Percentiles rank a stretch among this genome's conserved stretches.
phyloP scores from a whole-genome alignment of 2,888 invertebrate genomes.

The Ametastegia equiseti region DNA sequence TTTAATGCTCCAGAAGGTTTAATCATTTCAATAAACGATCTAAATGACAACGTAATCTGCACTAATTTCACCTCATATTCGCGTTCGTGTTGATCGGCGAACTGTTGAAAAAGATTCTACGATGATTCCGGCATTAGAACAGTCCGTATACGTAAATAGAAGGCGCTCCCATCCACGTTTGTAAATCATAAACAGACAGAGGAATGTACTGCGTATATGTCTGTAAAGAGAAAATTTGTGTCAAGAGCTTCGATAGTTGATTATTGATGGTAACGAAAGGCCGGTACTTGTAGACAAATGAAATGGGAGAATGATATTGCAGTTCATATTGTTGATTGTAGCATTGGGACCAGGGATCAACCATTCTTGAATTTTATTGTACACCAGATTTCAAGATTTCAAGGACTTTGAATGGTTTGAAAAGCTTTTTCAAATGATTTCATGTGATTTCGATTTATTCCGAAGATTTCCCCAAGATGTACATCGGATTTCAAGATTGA shows the following conservation, averaged over 20 bases:
- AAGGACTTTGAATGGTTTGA: no score
- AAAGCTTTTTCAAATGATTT: no score
- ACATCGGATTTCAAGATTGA: no score
- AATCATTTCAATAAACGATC: background rate
- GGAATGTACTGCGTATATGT: slow-evolving; percentile 99
- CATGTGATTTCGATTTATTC: no score
- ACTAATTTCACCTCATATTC: slow-evolving; percentile 81
- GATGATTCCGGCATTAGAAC: slow-evolving; percentile 98
- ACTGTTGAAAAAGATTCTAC: slow-evolving; percentile 93
- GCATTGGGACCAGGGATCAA: no score
- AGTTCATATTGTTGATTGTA: no score
- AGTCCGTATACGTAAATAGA: slow-evolving; percentile 99
- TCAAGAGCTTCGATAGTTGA: background rate
- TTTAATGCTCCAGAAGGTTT: no score
- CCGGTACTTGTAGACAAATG: background rate
- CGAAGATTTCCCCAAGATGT: no score
- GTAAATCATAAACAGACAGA: slow-evolving; percentile 97
- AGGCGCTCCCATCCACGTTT: slow-evolving; percentile 99
- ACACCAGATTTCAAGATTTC: no score
- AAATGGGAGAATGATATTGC: background rate
- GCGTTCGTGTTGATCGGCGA: slow-evolving; percentile 93
- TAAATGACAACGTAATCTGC: slow-evolving; percentile 30
- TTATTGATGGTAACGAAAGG: background rate
- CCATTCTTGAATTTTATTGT: no score
- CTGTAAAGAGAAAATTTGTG: slow-evolving; percentile 79